Evolutionary conservation across 2,113 vertebrate species (phyloP).

Genomic region (Entomyzon cyanotis): DNA sequence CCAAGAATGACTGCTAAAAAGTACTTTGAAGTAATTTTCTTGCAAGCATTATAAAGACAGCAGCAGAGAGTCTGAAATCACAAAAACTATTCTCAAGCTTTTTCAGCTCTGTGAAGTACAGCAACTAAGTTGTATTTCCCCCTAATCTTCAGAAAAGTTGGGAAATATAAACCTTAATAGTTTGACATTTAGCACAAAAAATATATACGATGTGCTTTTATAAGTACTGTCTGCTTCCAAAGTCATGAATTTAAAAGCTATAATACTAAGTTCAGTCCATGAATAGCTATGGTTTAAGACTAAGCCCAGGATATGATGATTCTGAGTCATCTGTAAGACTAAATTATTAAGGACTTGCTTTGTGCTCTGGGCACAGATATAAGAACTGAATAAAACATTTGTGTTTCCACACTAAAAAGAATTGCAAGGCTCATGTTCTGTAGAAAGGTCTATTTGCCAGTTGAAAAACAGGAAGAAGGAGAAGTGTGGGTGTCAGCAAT

Average conservation of each 20-base stretch:
- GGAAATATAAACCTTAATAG: constrained; percentile 60
- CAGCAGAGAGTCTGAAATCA: constrained; percentile 26
- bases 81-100: constrained; percentile 47
- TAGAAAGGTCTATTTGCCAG: constrained; percentile 57
- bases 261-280: constrained; percentile 62
- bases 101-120: constrained; percentile 33
- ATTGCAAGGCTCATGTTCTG: constrained; percentile 34
- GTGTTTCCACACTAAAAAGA: constrained; percentile 46
- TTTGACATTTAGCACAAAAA: constrained; percentile 60
- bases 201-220: constrained; percentile 25
- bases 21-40: constrained; percentile 62
- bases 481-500: constrained; percentile 6
- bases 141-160: constrained; percentile 56
- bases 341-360: constrained; percentile 69
- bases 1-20: constrained; percentile 44
- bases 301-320: constrained; percentile 62
- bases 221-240: constrained; percentile 51
- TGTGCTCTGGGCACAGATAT: constrained; percentile 64
- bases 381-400: constrained; percentile 71
- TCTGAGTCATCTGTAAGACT: constrained; percentile 70
- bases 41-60: constrained; percentile 36
- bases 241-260: constrained; percentile 67
- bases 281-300: constrained; percentile 65
- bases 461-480: constrained; percentile 30
- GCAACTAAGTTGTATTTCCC: constrained; percentile 49